Percentiles rank a stretch among this genome's conserved stretches.
phyloP scores from a whole-genome alignment of 2,113 vertebrate genomes.

The Odobenus rosmarus region DNA sequence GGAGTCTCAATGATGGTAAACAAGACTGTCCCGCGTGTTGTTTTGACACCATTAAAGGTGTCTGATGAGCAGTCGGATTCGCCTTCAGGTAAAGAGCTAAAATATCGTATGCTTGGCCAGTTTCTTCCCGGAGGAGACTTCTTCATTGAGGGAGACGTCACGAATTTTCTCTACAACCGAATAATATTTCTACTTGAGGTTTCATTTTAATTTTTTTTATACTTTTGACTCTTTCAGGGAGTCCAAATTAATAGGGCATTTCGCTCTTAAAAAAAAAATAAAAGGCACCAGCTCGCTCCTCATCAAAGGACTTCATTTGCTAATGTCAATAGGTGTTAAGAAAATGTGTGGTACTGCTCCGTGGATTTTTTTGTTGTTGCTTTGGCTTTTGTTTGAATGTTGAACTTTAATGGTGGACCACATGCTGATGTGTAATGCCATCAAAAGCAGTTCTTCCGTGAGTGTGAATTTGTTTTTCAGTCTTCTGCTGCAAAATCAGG shows the following conservation, averaged over 20 bases:
- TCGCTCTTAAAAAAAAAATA: background rate
- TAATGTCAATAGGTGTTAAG: conserved; percentile 71
- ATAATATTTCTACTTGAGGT: conserved; percentile 71
- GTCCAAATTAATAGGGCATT: conserved; percentile 22
- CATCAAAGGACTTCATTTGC: conserved; percentile 70
- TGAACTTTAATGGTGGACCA: conserved; percentile 80
- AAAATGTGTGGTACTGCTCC: conserved; percentile 60
- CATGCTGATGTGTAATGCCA: conserved; percentile 80
- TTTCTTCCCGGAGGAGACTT: conserved; percentile 67
- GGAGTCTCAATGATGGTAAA: conserved; percentile 94
- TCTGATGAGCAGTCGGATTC: conserved; percentile 93
- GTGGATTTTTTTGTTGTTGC: background rate
- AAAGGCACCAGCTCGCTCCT: conserved; percentile 28
- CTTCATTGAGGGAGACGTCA: conserved; percentile 68
- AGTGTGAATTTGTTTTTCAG: conserved; percentile 79
- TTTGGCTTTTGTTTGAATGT: conserved; percentile 78
- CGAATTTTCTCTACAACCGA: conserved; percentile 72
- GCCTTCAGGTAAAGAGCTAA: conserved; percentile 90
- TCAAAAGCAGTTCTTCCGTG: conserved; percentile 76
- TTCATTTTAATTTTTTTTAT: conserved; percentile 64
- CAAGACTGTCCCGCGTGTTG: conserved; percentile 93
- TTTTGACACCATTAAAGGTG: conserved; percentile 93
- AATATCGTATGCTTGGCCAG: conserved; percentile 59
- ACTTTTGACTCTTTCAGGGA: conserved; percentile 47
- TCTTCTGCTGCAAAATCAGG: conserved; percentile 62